phyloP scores from a whole-genome alignment of 1,140 invertebrate genomes.

The Heliothis subflexa region DNA sequence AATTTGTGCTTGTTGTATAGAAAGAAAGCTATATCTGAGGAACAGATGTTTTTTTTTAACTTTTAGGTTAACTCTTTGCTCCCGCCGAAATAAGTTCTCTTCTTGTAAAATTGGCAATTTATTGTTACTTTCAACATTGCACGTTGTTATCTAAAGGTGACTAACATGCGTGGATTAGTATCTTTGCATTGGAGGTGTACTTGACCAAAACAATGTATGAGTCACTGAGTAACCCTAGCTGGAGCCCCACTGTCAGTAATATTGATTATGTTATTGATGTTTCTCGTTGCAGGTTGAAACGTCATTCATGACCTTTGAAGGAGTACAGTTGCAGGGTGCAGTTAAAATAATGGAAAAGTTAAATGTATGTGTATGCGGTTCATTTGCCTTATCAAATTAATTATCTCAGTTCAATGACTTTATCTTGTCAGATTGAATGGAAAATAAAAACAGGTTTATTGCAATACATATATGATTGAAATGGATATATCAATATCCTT shows the following conservation, averaged over 20 bases:
- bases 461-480: background rate
- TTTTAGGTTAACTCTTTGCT: constrained; percentile 50
- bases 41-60: background rate
- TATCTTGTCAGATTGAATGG: constrained; percentile 12
- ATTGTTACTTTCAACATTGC: background rate
- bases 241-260: background rate
- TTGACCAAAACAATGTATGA: constrained; percentile 32
- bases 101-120: background rate
- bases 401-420: constrained; percentile 21
- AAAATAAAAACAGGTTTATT: constrained; percentile 5
- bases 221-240: constrained; percentile 19
- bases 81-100: constrained; percentile 49
- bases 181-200: background rate
- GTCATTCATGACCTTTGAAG: constrained; percentile 98
- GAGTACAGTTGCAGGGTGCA: constrained; percentile 95
- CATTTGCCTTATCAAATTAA: constrained; percentile 42
- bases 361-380: constrained; percentile 89
- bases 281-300: constrained; percentile 90
- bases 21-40: background rate
- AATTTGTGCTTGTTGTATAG: background rate
- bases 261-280: background rate
- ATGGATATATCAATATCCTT: background rate
- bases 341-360: constrained; percentile 98
- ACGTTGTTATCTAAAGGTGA: background rate
- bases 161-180: background rate